A percentile compares a stretch with the other conserved stretches of the same genome.
Conservation (phyloP, 53 echinoderm and acorn worm genomes). For the Henricia sp. region DNA sequence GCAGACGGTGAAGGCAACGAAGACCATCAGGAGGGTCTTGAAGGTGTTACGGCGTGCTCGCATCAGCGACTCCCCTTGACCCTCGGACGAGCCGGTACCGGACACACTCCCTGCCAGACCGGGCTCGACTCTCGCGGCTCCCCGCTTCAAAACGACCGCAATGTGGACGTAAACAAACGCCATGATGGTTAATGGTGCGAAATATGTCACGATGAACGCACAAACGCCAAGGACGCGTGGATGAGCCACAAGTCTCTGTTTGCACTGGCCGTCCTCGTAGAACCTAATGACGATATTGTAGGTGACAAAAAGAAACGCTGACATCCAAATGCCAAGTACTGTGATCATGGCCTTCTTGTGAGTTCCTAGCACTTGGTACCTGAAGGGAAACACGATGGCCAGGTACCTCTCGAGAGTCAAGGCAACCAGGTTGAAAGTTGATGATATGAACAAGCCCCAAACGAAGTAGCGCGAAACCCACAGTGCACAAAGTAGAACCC, state of each 20-base stretch:
- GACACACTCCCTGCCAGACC: no score
- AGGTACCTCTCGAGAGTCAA: conserved; percentile 23
- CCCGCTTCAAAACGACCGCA: no score
- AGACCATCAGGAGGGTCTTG: no score
- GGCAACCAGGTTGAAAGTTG: conserved; percentile 23
- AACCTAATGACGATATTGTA: not conserved
- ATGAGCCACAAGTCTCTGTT: not conserved
- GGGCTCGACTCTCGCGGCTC: no score
- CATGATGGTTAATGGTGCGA: not conserved
- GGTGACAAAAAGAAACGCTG: not conserved
- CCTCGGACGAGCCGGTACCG: no score
- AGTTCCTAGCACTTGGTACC: not conserved
- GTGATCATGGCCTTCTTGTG: not conserved
- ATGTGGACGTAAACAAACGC: conserved; percentile 8
- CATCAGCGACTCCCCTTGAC: no score
- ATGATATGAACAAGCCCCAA: not conserved
- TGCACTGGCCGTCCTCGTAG: not conserved
- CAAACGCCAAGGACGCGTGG: not conserved
- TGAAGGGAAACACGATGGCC: no score
- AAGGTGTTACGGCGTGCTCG: no score
- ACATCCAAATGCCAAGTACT: not conserved
- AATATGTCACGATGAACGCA: not conserved
- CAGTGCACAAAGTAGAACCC: not conserved
- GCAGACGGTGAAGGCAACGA: no score
- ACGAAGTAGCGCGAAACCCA: not conserved